Base-by-base conservation (phyloP, 2,797 vertebrate species). In the Apogon talboti region DNA sequence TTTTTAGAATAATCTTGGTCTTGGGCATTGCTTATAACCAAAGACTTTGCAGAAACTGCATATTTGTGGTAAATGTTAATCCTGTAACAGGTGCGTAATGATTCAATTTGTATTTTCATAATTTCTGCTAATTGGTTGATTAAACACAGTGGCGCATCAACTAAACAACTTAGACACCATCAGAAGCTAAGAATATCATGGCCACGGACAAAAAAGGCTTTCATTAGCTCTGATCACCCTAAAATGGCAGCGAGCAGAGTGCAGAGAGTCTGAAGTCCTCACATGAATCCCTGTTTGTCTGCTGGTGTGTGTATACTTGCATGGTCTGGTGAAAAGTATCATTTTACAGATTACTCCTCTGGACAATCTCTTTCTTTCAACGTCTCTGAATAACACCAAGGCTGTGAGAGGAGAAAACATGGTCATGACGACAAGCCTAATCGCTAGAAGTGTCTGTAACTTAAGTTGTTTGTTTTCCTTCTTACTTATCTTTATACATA, bases 311-410 rank as follows among this genome's bases (percentile, higher is more conserved):
- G 42, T 44, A 50, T 15, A 49, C 70, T 46, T 51, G 58, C 37
- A 45, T 30, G 54, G 45, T 14, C 46, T 44, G 54, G 64, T 77
- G 62, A 69, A 38, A 52, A 70, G 81, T 66, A 80, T 91, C 77
- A 47, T 70, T 69, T 88, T 84, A 83, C 88, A 81, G 58, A 62
- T 78, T 82, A 37, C 73, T 70, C 57, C 52, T 53, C 52, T 55
- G 59, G 56, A 87, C 81, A 84, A 64, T 81, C 77, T 78, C 50
- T 66, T 12, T 80, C 79, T 87, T 84, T 87, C 77, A 86, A 44
- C 66, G 64, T 50, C 58, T 72, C 51, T 84, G 88, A 88, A 87
- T 86, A 79, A 74, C 83, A 87, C 71, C 41, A 60, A 74, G 68
- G 77, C 77, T 56, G 71, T 63, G 56, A 74, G 67, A 66, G 64